phyloP scores from a whole-genome alignment of 2,888 invertebrate genomes.

The Drosophila tanythrix region DNA sequence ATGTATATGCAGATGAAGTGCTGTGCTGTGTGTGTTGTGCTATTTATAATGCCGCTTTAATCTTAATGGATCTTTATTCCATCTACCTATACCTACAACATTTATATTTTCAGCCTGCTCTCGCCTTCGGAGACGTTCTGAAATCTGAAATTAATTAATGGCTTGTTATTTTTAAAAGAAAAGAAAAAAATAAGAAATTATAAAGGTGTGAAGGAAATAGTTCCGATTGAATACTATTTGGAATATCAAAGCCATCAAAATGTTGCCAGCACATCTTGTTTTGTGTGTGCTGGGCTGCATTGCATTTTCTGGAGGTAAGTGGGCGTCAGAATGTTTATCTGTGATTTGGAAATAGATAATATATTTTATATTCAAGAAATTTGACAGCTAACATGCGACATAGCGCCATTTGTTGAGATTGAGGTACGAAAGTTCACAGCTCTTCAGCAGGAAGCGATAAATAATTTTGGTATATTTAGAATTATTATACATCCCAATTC shows the following conservation, averaged over 20 bases:
- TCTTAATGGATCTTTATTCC: slow-evolving; percentile 64
- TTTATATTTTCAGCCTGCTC: slow-evolving; percentile 62
- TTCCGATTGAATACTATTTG: slow-evolving; percentile 23
- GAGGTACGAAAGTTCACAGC: slow-evolving; percentile 8
- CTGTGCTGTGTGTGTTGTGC: slow-evolving; percentile 38
- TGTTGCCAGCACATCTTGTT: slow-evolving; percentile 65
- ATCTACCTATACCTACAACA: slow-evolving; percentile 33
- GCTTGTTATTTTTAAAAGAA: slow-evolving; percentile 50
- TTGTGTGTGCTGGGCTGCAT: slow-evolving; percentile 64
- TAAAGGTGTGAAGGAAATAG: slow-evolving; percentile 53
- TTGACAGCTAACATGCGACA: slow-evolving; percentile 13
- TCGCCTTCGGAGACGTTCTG: slow-evolving; percentile 35
- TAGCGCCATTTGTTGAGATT: slow-evolving; percentile 1
- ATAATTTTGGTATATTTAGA: slow-evolving; percentile 16
- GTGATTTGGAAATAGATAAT: slow-evolving; percentile 18
- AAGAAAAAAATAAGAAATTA: slow-evolving; percentile 26
- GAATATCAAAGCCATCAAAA: slow-evolving; percentile 47
- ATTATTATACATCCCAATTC: slow-evolving; percentile 4
- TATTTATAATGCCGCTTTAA: slow-evolving; percentile 71
- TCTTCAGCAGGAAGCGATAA: slow-evolving; percentile 15
- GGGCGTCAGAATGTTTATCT: slow-evolving; percentile 30
- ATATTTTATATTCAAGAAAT: slow-evolving; percentile 8
- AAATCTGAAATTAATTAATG: slow-evolving; percentile 57
- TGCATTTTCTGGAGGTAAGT: slow-evolving; percentile 66
- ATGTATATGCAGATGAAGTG: slow-evolving; percentile 43